Percentiles rank a stretch among this genome's conserved stretches.
Conservation (phyloP, 1,140 invertebrate genomes). For the Euwallacea fornicatus region DNA sequence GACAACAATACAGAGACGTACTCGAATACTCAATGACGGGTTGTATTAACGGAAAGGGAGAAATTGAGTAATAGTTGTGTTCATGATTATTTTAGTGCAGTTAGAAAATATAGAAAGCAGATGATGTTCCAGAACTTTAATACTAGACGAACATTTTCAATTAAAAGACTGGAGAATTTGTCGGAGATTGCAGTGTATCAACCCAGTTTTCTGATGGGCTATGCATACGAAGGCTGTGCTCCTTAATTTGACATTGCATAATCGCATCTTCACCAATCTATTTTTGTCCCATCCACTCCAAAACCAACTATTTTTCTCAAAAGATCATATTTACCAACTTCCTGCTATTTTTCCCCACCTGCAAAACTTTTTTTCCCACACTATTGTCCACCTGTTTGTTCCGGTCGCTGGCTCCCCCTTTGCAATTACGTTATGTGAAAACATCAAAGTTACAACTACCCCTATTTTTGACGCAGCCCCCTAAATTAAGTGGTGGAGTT, state of each 20-base stretch:
- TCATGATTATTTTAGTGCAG: too few species aligned
- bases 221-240: too few species aligned
- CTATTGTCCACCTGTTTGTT: slow-evolving; percentile 20
- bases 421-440: slow-evolving; percentile 17
- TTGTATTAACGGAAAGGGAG: background rate
- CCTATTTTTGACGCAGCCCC: slow-evolving; percentile 6
- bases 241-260: too few species aligned
- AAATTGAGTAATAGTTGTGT: too few species aligned
- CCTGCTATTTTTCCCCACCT: slow-evolving; percentile 11
- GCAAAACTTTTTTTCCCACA: slow-evolving; percentile 20
- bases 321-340: slow-evolving; percentile 8
- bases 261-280: too few species aligned
- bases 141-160: too few species aligned
- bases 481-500: slow-evolving; percentile 17
- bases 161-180: too few species aligned
- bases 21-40: slow-evolving; percentile 14
- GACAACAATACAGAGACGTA: slow-evolving; percentile 30
- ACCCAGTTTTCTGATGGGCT: too few species aligned
- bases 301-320: slow-evolving; percentile 14
- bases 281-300: too few species aligned
- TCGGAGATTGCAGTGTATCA: too few species aligned
- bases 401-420: slow-evolving; percentile 14
- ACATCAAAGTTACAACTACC: slow-evolving; percentile 12
- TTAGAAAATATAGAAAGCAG: too few species aligned
- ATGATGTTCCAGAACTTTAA: too few species aligned